Evolutionary conservation across 2,797 vertebrate genomes (phyloP), one percentile per base, ranked within the genome.

Genomic region (Synanceia verrucosa): DNA sequence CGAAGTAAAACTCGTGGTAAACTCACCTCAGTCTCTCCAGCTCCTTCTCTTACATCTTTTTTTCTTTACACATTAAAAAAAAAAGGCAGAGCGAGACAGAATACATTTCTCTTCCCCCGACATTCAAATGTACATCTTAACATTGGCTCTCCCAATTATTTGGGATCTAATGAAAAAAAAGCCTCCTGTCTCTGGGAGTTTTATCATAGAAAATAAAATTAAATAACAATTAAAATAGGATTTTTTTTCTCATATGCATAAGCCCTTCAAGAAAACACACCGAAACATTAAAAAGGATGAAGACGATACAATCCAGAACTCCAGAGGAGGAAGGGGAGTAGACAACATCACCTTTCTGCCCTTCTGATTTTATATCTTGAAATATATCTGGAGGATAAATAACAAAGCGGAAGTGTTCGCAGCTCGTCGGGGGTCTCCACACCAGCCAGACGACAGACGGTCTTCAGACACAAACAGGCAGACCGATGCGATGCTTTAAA

Each of bases 261-360:
- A 95, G 94, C 94, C 94, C 94, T 95, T 94, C 92, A 91, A 91
- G 88, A 90, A 93, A 88, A 88, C 77, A 86, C 81, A 90, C 84
- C 80, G 31, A 85, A 66, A 89, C 74, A 77, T 80, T 77, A 72
- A 64, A 79, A 61, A 79, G 70, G 77, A 82, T 72, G 73, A 83
- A 75, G 73, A 76, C 24, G 73, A 84, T 70, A 89, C 89, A 92
- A 92, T 91, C 86, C 81, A 86, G 58, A 86, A 65, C 61, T 76
- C 70, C 65, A 74, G 75, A 71, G 71, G 73, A 76, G 73, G 58
- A 50, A 67, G 37, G 19, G 34, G 19, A 78, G 59, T 44, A 53
- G 73, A 83, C 50, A 3, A 61, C 0, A 18, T 68, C 26, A 53
- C 52, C 75, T 81, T 85, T 88, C 81, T 85, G 82, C 74, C 68